These are phyloP conservation scores for Torymus auratus DNA, from an alignment of 2,888 invertebrate species.

Conservation along the genomic window DNA sequence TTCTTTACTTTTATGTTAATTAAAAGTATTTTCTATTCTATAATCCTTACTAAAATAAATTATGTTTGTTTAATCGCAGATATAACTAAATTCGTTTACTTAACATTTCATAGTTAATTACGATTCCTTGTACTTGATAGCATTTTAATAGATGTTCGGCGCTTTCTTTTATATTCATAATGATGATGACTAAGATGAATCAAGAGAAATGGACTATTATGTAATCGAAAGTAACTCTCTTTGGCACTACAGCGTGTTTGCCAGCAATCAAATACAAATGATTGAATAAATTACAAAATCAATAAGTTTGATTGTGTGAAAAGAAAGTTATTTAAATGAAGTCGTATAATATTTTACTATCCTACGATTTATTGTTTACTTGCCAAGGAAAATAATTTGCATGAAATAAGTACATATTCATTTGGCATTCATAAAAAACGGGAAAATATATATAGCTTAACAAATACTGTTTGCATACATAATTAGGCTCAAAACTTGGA, in stretches of 20 bases:
- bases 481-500: no score
- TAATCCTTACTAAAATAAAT: background rate
- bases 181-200: constrained; percentile 30
- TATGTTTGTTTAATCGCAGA: background rate
- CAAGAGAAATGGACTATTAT: constrained; percentile 26
- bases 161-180: constrained; percentile 35
- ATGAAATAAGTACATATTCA: no score
- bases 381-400: no score
- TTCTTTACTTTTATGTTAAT: no score
- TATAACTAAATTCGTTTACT: constrained; percentile 18
- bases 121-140: constrained; percentile 9
- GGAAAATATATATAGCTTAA: no score
- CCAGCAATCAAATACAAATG: background rate
- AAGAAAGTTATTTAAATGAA: constrained; percentile 20
- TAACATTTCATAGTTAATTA: constrained; percentile 14
- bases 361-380: no score
- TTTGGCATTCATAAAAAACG: no score
- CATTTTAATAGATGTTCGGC: constrained; percentile 39
- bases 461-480: no score
- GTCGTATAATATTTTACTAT: background rate
- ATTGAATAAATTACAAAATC: constrained; percentile 32
- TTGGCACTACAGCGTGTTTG: constrained; percentile 2
- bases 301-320: constrained; percentile 28
- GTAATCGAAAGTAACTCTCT: constrained; percentile 12
- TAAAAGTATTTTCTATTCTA: no score